These are phyloP conservation scores for Xylota sylvarum DNA, from an alignment of 2,888 invertebrate genomes.

Conservation along the genomic window DNA sequence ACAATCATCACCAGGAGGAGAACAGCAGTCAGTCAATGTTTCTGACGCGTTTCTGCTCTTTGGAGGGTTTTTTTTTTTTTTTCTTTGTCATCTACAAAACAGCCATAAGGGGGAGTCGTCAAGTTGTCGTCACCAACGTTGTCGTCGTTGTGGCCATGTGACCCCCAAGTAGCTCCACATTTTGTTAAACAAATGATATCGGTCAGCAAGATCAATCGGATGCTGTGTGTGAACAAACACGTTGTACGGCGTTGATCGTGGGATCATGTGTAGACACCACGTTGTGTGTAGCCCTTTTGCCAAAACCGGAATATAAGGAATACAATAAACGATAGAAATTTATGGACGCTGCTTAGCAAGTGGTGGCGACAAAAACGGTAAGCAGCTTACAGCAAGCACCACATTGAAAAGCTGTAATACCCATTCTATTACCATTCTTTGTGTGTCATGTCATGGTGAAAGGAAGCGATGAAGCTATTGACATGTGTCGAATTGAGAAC, in stretches of 20 bases:
- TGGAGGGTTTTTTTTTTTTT: constrained; percentile 36
- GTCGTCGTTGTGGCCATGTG: constrained; percentile 62
- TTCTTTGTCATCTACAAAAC: constrained; percentile 8
- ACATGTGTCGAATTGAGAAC: constrained; percentile 74
- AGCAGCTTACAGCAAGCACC: constrained; percentile 51
- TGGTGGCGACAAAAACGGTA: constrained; percentile 72
- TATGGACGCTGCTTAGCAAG: constrained; percentile 69
- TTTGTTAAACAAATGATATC: constrained; percentile 77
- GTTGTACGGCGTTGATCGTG: constrained; percentile 71
- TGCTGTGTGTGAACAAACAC: constrained; percentile 74
- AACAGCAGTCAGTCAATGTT: constrained; percentile 72
- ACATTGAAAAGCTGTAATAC: constrained; percentile 46
- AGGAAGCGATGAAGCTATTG: constrained; percentile 75
- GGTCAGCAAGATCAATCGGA: constrained; percentile 76
- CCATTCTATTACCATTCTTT: neutral
- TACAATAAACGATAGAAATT: constrained; percentile 71
- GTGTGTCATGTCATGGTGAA: constrained; percentile 59
- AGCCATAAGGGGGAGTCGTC: constrained; percentile 58
- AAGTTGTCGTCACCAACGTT: constrained; percentile 64
- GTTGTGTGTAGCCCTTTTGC: constrained; percentile 41
- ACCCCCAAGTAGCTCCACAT: constrained; percentile 75
- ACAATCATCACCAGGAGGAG: constrained; percentile 27
- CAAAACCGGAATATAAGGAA: constrained; percentile 63
- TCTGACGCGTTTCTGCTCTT: constrained; percentile 67
- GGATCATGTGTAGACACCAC: constrained; percentile 34